Evolutionary conservation across 2,888 invertebrate species (phyloP).

Genomic region (Scaptomyza reducta): DNA sequence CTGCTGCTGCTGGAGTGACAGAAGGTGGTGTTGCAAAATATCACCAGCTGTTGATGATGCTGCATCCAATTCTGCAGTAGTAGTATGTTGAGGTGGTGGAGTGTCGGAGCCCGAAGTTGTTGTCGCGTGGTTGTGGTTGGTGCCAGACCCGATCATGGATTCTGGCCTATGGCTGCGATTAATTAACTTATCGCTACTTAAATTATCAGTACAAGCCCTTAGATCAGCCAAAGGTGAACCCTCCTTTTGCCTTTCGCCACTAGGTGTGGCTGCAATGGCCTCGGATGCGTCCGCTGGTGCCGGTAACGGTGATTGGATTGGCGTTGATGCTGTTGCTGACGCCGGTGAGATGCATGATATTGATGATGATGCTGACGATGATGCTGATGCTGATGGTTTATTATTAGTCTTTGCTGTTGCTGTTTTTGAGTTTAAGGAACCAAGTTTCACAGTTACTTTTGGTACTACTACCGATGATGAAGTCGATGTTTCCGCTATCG

Average conservation of each 20-base stretch:
- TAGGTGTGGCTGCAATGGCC: conserved; percentile 4
- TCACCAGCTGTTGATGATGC: conserved; percentile 36
- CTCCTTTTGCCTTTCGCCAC: conserved; percentile 11
- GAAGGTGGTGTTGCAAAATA: conserved; percentile 55
- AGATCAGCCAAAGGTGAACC: conserved; percentile 26
- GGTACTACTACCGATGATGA: conserved; percentile 39
- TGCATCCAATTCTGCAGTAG: conserved; percentile 35
- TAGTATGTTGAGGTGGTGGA: conserved; percentile 32
- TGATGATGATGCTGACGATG: conserved; percentile 12
- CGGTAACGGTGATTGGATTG: conserved; percentile 36
- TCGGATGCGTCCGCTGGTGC: conserved; percentile 27
- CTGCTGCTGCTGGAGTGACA: conserved; percentile 40
- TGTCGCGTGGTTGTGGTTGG: conserved; percentile 21
- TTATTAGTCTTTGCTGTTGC: conserved; percentile 78
- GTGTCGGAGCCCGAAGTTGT: conserved; percentile 24
- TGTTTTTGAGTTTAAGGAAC: conserved; percentile 81
- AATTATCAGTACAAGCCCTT: conserved; percentile 80
- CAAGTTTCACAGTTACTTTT: conserved; percentile 58
- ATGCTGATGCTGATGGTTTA: conserved; percentile 38
- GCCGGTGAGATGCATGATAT: conserved; percentile 30
- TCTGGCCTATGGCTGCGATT: conserved; percentile 39
- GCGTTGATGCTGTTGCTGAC: conserved; percentile 46
- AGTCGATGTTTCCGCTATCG: not conserved
- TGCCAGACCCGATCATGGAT: conserved; percentile 10
- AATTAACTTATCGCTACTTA: conserved; percentile 76